Percentiles rank a stretch among this genome's conserved stretches.
Conservation (phyloP, 2,888 invertebrate genomes). For the Oasisia sp. region DNA sequence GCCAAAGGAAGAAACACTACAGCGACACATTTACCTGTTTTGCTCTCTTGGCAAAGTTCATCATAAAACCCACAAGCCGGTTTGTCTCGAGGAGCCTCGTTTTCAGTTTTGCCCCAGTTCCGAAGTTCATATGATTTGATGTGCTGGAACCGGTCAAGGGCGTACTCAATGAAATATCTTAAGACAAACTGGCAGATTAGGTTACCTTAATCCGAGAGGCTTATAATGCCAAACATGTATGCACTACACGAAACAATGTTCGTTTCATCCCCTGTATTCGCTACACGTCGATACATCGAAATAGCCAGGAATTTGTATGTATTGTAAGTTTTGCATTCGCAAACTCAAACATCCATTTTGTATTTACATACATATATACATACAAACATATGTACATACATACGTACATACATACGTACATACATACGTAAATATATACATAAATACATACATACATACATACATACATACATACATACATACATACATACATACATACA, state of each 20-base stretch:
- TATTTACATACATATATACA: too few species aligned
- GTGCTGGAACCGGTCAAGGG: neutral
- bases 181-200: neutral
- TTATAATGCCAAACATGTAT: neutral
- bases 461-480: too few species aligned
- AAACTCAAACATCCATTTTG: too few species aligned
- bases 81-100: constrained; percentile 1
- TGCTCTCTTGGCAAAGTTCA: neutral
- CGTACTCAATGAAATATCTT: neutral
- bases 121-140: neutral
- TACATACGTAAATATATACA: too few species aligned
- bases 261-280: neutral
- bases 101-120: constrained; percentile 20
- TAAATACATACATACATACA: too few species aligned
- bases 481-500: too few species aligned
- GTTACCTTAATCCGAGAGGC: neutral
- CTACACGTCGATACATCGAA: neutral
- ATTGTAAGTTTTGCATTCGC: neutral
- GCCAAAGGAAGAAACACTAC: neutral
- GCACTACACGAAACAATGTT: neutral
- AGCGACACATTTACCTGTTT: neutral
- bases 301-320: neutral
- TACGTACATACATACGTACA: too few species aligned
- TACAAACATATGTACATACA: too few species aligned
- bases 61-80: constrained; percentile 19